Percentiles rank a stretch among this genome's conserved stretches.
These are phyloP conservation scores for Melipona beecheii DNA, from an alignment of 2,888 invertebrate genomes.

Conservation along the genomic window DNA sequence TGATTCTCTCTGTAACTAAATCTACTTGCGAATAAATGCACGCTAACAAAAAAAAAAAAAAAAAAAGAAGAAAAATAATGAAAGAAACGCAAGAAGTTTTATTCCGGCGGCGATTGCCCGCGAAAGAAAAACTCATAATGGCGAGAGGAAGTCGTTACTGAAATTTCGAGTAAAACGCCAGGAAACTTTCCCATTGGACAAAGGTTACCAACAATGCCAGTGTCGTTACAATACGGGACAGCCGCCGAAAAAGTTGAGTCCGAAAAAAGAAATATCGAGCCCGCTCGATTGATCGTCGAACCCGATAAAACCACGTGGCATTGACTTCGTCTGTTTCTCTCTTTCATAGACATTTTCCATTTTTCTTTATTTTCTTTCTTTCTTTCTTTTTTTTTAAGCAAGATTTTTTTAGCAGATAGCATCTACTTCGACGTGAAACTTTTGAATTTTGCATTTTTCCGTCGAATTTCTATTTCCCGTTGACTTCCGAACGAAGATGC, in stretches of 20 bases:
- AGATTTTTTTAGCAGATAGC: not conserved
- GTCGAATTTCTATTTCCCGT: constrained; percentile 25
- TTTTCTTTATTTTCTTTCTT: not conserved
- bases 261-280: constrained; percentile 67
- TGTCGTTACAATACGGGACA: constrained; percentile 59
- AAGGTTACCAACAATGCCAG: constrained; percentile 62
- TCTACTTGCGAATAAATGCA: not conserved
- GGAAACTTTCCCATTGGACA: constrained; percentile 57
- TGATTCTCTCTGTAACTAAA: too few relatives aligned
- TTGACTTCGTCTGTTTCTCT: constrained; percentile 55
- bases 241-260: constrained; percentile 47
- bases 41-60: constrained; percentile 10
- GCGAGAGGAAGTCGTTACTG: constrained; percentile 53
- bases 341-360: not conserved
- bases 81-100: too few relatives aligned
- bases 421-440: constrained; percentile 4
- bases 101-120: not conserved
- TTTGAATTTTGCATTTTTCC: constrained; percentile 51
- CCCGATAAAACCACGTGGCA: constrained; percentile 65
- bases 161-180: constrained; percentile 41
- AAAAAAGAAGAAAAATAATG: constrained; percentile 20
- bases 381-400: not conserved
- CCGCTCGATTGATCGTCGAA: constrained; percentile 66
- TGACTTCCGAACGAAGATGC: constrained; percentile 9
- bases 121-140: constrained; percentile 26